Evolutionary conservation across 2,888 invertebrate species (phyloP).

Genomic region (Trissolcus brochymenae): DNA sequence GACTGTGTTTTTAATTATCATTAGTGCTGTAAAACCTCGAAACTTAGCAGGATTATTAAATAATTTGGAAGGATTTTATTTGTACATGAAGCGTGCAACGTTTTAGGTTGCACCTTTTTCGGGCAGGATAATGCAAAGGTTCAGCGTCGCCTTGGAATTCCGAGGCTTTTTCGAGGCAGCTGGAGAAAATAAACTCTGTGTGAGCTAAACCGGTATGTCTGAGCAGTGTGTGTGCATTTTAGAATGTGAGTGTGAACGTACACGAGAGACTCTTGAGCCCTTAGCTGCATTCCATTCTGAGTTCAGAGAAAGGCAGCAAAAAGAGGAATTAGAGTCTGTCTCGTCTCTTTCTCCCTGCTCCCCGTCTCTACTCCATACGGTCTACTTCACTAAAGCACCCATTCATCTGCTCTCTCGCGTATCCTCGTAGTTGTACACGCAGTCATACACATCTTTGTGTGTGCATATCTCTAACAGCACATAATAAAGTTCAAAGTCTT

Average conservation of each 20-base stretch:
- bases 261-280: slow-evolving; percentile 61
- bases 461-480: no score
- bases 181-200: slow-evolving; percentile 60
- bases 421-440: no score
- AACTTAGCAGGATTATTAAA: no score
- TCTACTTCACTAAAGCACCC: slow-evolving; percentile 52
- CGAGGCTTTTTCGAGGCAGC: slow-evolving; percentile 58
- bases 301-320: slow-evolving; percentile 58
- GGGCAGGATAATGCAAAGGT: slow-evolving; percentile 14
- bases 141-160: slow-evolving; percentile 56
- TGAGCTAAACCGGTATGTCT: slow-evolving; percentile 62
- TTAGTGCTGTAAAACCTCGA: no score
- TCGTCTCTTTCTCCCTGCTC: slow-evolving; percentile 31
- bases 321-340: slow-evolving; percentile 49
- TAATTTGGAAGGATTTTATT: no score
- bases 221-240: slow-evolving; percentile 25
- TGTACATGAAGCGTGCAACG: no score
- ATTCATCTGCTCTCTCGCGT: slow-evolving; percentile 47
- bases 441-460: no score
- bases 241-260: slow-evolving; percentile 28
- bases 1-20: no score
- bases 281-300: slow-evolving; percentile 69
- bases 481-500: no score
- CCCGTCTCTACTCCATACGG: slow-evolving; percentile 37
- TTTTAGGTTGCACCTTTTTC: no score